Conservation (phyloP, 2,888 invertebrate genomes). For the Himalopsyche anomala region DNA sequence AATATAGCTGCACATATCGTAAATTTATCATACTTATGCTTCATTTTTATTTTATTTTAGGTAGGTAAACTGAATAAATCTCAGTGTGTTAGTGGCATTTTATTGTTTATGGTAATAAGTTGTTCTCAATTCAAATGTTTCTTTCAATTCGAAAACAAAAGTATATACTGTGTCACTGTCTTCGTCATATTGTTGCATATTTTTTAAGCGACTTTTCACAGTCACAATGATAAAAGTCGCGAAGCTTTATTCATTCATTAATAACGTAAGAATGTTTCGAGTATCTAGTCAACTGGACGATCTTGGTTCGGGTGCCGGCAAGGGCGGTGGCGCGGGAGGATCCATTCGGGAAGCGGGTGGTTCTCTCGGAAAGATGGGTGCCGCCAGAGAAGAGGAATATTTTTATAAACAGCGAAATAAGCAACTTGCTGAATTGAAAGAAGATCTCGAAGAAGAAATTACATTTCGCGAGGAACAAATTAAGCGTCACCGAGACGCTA, state of each 20-base stretch:
- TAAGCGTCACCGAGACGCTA: constrained; percentile 92
- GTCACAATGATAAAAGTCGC: not conserved
- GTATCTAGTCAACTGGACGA: constrained; percentile 74
- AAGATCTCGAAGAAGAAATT: constrained; percentile 86
- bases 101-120: not conserved
- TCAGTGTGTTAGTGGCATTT: not conserved
- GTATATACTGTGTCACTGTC: not conserved
- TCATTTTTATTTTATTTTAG: not conserved
- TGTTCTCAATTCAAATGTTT: not conserved
- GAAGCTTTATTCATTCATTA: not conserved
- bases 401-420: no score
- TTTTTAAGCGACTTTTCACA: not conserved
- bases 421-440: constrained; percentile 83
- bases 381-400: no score
- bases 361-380: constrained; percentile 83
- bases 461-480: constrained; percentile 91
- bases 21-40: not conserved
- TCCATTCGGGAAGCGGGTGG: constrained; percentile 94
- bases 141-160: not conserved
- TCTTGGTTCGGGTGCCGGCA: constrained; percentile 88
- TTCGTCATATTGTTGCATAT: not conserved
- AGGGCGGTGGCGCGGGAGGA: constrained; percentile 90
- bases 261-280: constrained; percentile 46
- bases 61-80: no score
- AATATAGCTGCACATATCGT: no score